Base-by-base conservation (phyloP, 2,888 invertebrate genomes). In the Carpatolechia fugitivella region DNA sequence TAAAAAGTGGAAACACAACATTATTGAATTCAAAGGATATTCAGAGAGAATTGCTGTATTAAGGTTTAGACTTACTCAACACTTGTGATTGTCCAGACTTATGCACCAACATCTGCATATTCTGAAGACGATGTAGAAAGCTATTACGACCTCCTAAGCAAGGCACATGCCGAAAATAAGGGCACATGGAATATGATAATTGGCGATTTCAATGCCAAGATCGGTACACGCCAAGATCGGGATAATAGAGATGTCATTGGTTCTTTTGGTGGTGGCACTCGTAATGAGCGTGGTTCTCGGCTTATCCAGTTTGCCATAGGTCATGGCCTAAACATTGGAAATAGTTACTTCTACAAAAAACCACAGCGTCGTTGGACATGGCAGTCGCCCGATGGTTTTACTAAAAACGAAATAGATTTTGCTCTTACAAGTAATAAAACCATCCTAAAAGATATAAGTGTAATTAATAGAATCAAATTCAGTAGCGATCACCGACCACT, bases 161-260 rank as follows among this genome's bases (percentile, higher is more conserved):
- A 33, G 11, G 31, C 50, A n/a, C 36, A 36, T 7, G 50, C 35
- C 38, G 24, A 48, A 10, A 2, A 24, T 13, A 10, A n/a, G 13
- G 52, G 40, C 29, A 52, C 40, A 29, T 36, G 33, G 40, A 52
- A 16, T 13, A 35, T 50, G 8, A 41, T 52, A 30, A 14, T 38
- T 13, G 52, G 38, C 13, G 50, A 51, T 24, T 51, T 51, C 24
- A 36, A 51, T 49, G 49, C 50, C 1, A 38, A 52, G 30, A 29
- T 38, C 1, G 38, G 38, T 8, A 30, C 5, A 7, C 40, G 30
- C 5, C 29, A 29, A 30, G 5, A 8, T 1, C 1, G 1, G 3
- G 40, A 52, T 14, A 41, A 40, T 30, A n/a, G 11, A 11, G 18
- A 16, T 11, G 20, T 41, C 13, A 5, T 52, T 1, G 52, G 52